A percentile compares a stretch with the other conserved stretches of the same genome.
Evolutionary conservation across 2,888 invertebrate genomes (phyloP).

Genomic region (Erynnis tages): DNA sequence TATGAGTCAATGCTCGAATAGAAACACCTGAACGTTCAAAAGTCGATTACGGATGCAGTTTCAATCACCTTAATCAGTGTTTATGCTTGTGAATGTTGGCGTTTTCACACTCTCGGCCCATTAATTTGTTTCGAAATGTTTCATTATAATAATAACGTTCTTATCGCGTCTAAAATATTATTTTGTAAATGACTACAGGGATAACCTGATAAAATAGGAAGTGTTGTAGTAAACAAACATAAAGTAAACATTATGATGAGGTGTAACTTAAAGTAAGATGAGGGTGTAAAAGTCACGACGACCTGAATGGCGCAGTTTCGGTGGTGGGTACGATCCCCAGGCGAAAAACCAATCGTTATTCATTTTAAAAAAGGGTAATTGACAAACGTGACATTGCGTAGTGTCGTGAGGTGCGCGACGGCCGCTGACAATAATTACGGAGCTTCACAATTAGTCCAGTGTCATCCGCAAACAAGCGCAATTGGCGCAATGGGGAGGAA

Average conservation of each 20-base stretch:
- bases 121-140: not conserved
- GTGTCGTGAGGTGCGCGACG: constrained; percentile 48
- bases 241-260: too few species aligned
- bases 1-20: not conserved
- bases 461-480: constrained; percentile 69
- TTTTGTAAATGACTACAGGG: too few species aligned
- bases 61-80: constrained; percentile 4
- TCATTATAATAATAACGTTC: not conserved
- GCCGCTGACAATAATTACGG: constrained; percentile 62
- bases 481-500: constrained; percentile 78
- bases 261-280: too few species aligned
- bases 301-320: too few species aligned
- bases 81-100: not conserved
- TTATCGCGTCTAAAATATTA: too few species aligned
- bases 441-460: constrained; percentile 69
- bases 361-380: constrained; percentile 4
- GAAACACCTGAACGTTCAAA: constrained; percentile 7
- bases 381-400: constrained; percentile 34
- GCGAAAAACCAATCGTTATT: too few species aligned
- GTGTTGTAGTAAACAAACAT: too few species aligned
- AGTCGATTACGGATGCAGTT: constrained; percentile 2
- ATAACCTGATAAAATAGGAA: too few species aligned
- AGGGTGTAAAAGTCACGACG: too few species aligned
- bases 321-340: too few species aligned
- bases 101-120: not conserved